Evolutionary conservation across 2,888 invertebrate genomes (phyloP), one percentile per base, ranked within the genome.

Genomic region (Philereme transversata): DNA sequence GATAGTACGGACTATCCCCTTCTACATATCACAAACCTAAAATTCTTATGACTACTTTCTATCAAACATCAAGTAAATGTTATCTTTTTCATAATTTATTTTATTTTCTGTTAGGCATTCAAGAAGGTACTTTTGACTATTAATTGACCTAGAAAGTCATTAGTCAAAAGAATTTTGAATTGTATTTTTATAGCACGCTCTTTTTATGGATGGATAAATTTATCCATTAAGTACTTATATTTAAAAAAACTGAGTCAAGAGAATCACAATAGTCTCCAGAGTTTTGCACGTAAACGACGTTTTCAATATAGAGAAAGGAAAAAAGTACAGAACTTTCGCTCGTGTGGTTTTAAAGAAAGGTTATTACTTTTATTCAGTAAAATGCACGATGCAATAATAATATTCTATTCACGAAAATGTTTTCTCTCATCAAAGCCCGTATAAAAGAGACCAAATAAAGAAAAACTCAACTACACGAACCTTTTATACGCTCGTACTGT

Each of bases 81-180:
- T 22, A 22, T 22, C 22, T 2, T 22, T 22, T 22, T 22, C 22
- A 22, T 22, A 22, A 22, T 22, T 22, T 22, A 10, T 10, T 4
- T 10, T 10, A 5, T 10, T 10, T 43, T 10, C 10, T n/a, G 4
- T 43, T n/a, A 10, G 10, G 5, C 9, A n/a, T n/a, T 41, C 41
- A 45, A 11, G 22, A 45, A 45, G 22, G 5, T 22, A 6, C 5
- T 45, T 4, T 3, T 22, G 47, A 43, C 6, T n/a, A 22, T 2
- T 22, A 22, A 44, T 45, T 55, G 51, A 55, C 51, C 60, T 41
- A 60, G 35, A 60, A 51, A 55, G 10, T 55, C 51, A 60, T 55
- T 59, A 54, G 11, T 34, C 49, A 45, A 59, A 43, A 51, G 46
- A 43, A 9, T 47, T 51, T 55, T 51, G 55, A 47, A 55, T 60